Conservation (phyloP, 2,113 vertebrate genomes). For the Glaucidium brasilianum region DNA sequence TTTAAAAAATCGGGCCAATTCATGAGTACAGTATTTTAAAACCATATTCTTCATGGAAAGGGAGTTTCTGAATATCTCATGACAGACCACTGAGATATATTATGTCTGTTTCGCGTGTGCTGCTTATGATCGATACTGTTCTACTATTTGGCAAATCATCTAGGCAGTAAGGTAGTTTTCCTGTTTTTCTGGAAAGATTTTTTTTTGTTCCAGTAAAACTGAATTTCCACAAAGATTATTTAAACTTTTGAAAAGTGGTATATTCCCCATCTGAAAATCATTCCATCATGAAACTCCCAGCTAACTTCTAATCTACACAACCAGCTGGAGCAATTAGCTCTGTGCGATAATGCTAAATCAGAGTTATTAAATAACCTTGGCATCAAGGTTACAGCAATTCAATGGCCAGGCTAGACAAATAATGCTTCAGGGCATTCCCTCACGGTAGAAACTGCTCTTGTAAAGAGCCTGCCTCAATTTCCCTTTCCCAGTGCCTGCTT, state of each 20-base stretch:
- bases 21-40: neutral
- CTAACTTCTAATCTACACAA: neutral
- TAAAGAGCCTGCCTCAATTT: neutral
- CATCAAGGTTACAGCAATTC: slow-evolving; percentile 29
- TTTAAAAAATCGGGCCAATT: neutral
- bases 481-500: neutral
- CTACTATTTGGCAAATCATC: neutral
- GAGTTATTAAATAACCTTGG: slow-evolving; percentile 28
- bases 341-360: neutral
- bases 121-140: neutral
- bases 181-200: neutral
- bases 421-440: neutral
- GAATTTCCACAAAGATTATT: neutral
- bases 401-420: neutral
- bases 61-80: neutral
- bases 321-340: neutral
- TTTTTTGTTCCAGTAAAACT: neutral
- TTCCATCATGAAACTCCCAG: neutral
- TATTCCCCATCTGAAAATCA: neutral
- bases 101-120: neutral
- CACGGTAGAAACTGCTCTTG: neutral
- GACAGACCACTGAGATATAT: neutral
- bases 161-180: neutral
- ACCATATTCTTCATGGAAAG: neutral
- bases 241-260: neutral